Evolutionary conservation across 64 coral and sea anemone species (phyloP).

Genomic region (Pocillopora verrucosa): DNA sequence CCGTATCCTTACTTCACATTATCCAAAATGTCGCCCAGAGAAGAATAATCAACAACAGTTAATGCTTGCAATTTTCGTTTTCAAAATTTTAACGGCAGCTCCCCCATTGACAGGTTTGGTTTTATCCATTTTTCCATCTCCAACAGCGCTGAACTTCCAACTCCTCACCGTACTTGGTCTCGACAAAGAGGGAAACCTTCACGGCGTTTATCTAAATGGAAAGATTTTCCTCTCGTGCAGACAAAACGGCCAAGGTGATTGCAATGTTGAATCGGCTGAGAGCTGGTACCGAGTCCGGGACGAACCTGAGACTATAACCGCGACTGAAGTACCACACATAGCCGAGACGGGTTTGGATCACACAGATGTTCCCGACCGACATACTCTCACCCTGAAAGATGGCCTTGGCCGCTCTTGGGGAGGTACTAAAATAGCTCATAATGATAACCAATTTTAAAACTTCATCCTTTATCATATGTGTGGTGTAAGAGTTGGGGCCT

Average conservation of each 20-base stretch:
- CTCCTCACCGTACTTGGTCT: neutral
- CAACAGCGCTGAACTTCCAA: neutral
- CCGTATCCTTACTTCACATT: too few relatives aligned
- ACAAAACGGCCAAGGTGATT: neutral
- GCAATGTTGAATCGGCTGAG: neutral
- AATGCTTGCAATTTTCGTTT: too few relatives aligned
- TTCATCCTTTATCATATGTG: too few relatives aligned
- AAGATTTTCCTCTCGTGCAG: neutral
- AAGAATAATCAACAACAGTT: too few relatives aligned
- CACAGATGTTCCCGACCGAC: neutral
- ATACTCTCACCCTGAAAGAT: neutral
- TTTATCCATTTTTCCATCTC: neutral
- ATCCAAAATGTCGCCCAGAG: too few relatives aligned
- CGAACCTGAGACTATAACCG: neutral
- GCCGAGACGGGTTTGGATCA: neutral
- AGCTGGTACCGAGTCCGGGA: neutral
- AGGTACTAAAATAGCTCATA: neutral
- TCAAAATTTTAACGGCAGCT: too few relatives aligned
- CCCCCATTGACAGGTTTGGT: neutral
- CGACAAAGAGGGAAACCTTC: neutral
- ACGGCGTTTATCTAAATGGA: neutral
- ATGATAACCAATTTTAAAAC: too few relatives aligned
- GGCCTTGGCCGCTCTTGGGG: neutral
- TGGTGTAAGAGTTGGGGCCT: too few relatives aligned
- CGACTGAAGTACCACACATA: neutral